phyloP scores from a whole-genome alignment of 2,113 vertebrate genomes.

The Thymallus thymallus region DNA sequence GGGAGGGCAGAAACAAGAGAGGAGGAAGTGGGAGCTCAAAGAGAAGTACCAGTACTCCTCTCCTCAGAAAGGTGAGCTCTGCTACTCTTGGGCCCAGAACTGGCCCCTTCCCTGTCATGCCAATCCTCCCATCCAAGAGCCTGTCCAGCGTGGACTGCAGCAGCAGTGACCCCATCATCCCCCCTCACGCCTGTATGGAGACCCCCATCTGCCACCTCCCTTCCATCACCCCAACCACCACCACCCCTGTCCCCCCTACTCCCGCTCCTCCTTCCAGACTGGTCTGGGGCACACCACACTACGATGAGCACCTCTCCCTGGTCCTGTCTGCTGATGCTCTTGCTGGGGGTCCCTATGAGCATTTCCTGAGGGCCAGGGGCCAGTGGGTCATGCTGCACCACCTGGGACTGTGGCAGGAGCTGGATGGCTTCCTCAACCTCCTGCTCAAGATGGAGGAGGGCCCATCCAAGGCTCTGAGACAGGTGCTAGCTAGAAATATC shows the following conservation, averaged over 20 bases:
- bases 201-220: conserved; percentile 41
- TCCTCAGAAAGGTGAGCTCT: neutral
- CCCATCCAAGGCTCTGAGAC: conserved; percentile 55
- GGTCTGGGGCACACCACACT: neutral
- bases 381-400: conserved; percentile 39
- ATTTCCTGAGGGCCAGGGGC: conserved; percentile 46
- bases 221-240: conserved; percentile 31
- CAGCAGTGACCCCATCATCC: neutral
- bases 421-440: conserved; percentile 59
- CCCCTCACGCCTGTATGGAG: conserved; percentile 2
- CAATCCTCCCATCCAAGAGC: neutral
- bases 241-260: neutral
- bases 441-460: conserved; percentile 46
- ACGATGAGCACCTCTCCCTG: conserved; percentile 63
- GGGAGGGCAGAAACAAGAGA: neutral
- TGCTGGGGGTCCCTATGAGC: conserved; percentile 66
- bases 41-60: neutral
- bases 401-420: conserved; percentile 70
- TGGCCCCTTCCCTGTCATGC: neutral
- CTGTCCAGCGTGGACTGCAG: neutral
- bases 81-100: neutral
- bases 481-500: conserved; percentile 54
- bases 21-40: no score
- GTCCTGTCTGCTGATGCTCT: conserved; percentile 64
- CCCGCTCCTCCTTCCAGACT: neutral